These are phyloP conservation scores for Nesoenas mayeri DNA, from an alignment of 2,113 vertebrate genomes.

Conservation along the genomic window DNA sequence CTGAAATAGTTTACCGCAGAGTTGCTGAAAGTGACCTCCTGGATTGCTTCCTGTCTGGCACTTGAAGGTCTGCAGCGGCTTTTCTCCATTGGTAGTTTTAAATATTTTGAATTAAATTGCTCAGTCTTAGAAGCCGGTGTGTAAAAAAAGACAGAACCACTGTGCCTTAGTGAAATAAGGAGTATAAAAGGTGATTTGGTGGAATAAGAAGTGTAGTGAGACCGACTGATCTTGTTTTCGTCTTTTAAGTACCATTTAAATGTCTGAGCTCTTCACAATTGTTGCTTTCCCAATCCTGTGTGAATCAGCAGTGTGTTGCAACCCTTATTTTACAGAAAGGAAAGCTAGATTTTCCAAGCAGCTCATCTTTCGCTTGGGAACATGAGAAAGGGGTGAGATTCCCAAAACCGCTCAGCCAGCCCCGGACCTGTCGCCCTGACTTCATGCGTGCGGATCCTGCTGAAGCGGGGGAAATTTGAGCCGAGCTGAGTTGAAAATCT, in stretches of 20 bases:
- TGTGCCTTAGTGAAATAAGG: neutral
- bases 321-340: neutral
- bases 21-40: neutral
- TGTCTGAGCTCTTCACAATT: neutral
- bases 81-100: neutral
- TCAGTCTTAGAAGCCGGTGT: neutral
- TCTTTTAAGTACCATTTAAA: neutral
- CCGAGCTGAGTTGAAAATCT: slow-evolving; percentile 24
- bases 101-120: neutral
- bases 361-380: neutral
- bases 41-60: neutral
- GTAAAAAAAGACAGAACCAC: neutral
- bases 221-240: neutral
- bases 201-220: neutral
- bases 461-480: slow-evolving; percentile 33
- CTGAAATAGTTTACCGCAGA: neutral
- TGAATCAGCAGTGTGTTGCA: neutral
- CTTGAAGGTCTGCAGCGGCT: neutral
- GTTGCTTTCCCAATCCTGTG: neutral
- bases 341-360: neutral
- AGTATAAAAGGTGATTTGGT: neutral
- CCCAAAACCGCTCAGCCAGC: neutral
- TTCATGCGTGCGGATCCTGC: neutral
- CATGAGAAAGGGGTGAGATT: neutral
- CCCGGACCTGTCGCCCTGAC: accelerated